Percentiles rank a stretch among this genome's conserved stretches.
These are phyloP conservation scores for Julus scanicus DNA, from an alignment of 2,888 invertebrate species.

Conservation along the genomic window DNA sequence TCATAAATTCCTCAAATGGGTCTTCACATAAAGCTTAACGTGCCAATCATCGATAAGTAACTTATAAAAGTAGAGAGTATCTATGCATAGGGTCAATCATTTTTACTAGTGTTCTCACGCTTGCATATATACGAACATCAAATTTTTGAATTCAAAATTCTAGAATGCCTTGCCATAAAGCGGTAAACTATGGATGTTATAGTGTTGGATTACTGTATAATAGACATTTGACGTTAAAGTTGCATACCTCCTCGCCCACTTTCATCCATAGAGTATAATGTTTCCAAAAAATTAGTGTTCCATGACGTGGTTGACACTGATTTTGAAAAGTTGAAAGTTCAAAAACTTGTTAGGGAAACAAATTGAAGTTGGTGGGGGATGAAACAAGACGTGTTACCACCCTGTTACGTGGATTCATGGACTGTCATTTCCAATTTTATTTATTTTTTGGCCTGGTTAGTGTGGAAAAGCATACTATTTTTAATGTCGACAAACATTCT, in stretches of 20 bases:
- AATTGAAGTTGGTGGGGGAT: too few species aligned
- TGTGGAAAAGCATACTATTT: too few species aligned
- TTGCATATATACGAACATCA: neutral
- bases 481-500: too few species aligned
- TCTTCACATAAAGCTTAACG: conserved; percentile 1
- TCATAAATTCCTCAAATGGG: conserved; percentile 45
- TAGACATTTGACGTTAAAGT: neutral
- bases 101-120: neutral
- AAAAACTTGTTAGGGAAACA: too few species aligned
- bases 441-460: too few species aligned
- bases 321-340: too few species aligned
- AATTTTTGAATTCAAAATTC: neutral
- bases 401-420: too few species aligned
- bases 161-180: neutral
- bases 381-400: too few species aligned
- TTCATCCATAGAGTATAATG: too few species aligned
- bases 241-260: neutral
- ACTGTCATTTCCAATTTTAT: too few species aligned
- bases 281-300: too few species aligned
- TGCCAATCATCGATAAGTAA: conserved; percentile 40
- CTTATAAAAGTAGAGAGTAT: neutral
- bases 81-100: neutral
- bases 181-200: neutral
- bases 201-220: neutral
- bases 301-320: too few species aligned